Conservation (phyloP, 2,113 vertebrate species). For the Phodopus roborovskii region DNA sequence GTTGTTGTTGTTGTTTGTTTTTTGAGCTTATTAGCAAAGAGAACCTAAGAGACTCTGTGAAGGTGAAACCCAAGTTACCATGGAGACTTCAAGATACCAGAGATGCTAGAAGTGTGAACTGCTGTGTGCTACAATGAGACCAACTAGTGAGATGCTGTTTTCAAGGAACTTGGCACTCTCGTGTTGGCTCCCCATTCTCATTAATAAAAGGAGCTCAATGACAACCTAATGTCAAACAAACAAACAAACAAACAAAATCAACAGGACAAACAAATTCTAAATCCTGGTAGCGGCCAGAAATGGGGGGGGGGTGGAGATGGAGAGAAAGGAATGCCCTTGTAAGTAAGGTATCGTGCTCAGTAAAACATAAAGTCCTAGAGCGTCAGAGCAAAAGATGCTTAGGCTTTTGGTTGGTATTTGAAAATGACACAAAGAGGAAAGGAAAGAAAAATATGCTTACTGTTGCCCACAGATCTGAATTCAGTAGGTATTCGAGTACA, state of each 20-base stretch:
- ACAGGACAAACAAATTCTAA: not conserved
- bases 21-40: not conserved
- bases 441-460: not conserved
- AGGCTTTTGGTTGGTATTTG: not conserved
- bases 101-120: not conserved
- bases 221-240: not conserved
- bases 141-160: not conserved
- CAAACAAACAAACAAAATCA: not conserved
- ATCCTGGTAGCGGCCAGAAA: not conserved
- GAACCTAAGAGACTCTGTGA: not conserved
- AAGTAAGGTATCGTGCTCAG: too few species aligned
- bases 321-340: not conserved
- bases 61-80: not conserved
- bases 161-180: not conserved
- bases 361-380: not conserved
- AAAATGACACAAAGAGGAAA: too few species aligned
- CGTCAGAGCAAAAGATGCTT: not conserved
- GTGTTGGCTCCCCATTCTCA: not conserved
- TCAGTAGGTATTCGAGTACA: not conserved
- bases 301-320: not conserved
- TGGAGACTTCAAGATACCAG: not conserved
- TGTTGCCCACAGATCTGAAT: not conserved
- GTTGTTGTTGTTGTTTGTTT: not conserved
- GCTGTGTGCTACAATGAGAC: not conserved
- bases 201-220: not conserved